Evolutionary conservation across 2,113 vertebrate genomes (phyloP).

Genomic region (Poeciliopsis retropinna): DNA sequence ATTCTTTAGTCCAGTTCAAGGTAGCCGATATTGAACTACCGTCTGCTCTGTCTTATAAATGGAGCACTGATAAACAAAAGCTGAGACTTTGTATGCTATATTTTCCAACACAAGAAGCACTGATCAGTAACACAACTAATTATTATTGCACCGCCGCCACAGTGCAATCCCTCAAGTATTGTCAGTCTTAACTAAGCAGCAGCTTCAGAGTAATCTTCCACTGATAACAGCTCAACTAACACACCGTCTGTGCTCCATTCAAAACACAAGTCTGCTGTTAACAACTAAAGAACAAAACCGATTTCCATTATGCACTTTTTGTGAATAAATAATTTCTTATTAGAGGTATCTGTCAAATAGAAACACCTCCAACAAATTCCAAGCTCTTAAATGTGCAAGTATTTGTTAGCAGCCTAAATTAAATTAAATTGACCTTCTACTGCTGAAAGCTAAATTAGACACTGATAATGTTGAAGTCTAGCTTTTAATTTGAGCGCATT

Average conservation of each 20-base stretch:
- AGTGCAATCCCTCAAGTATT: conserved; percentile 30
- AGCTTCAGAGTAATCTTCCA: conserved; percentile 46
- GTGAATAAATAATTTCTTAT: neutral
- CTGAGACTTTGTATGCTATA: conserved; percentile 10
- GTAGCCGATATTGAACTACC: conserved; percentile 16
- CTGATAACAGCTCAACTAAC: conserved; percentile 48
- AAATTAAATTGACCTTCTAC: no score
- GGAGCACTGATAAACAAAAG: neutral
- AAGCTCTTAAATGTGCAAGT: no score
- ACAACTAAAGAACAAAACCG: neutral
- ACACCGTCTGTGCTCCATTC: conserved; percentile 38
- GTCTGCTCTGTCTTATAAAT: conserved; percentile 19
- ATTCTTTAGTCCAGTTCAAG: neutral
- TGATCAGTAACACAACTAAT: conserved; percentile 18
- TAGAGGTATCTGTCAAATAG: no score
- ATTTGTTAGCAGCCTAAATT: no score
- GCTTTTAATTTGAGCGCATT: no score
- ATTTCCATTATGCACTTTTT: conserved; percentile 2
- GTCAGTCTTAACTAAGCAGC: conserved; percentile 38
- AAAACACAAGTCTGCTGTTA: conserved; percentile 40
- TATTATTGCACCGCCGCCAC: conserved; percentile 12
- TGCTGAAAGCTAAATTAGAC: no score
- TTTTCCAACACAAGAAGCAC: neutral
- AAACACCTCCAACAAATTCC: no score
- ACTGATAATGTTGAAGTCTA: no score